Evolutionary conservation across 2,888 invertebrate species (phyloP), one percentile per base, ranked within the genome.

Genomic region (Adelognathus sp.): DNA sequence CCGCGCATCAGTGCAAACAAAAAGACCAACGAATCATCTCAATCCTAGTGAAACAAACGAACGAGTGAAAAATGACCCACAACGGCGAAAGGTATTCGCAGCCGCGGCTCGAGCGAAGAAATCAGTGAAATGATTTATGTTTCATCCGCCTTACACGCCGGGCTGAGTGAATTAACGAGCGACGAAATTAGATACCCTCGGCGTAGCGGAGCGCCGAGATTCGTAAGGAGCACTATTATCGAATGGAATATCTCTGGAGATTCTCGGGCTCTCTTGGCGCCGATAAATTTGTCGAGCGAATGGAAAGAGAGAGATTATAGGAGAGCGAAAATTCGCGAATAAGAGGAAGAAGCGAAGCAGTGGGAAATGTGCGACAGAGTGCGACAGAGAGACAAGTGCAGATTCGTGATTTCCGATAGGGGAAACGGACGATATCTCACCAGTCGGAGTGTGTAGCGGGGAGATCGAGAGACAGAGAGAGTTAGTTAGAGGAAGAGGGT

Each of bases 371-470:
- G 14, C 9, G 41, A 54, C 50, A 60, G 41, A 46, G 27, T 5
- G 18, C 9, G 60, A 21, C 14, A 11, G 56, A 56, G 64, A 44
- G 14, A 64, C 6, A 44, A 54, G 21, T 39, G 54, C 18, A 46
- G 74, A 75, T 67, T 61, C 54, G 46, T 63, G 60, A 76, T 73
- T 69, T 56, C 63, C 69, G 69, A 69, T 69, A 69, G 69, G 36
- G 69, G 72, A 78, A 73, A 50, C 58, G 41, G 69, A 56, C 61
- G 72, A 67, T 69, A 73, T 78, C 61, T 76, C 60, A 60, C 46
- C 70, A 72, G 44, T 60, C 52, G 46, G 39, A n/a, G n/a, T n/a
- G n/a, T n/a, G n/a, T n/a, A n/a, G n/a, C n/a, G n/a, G n/a, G n/a
- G n/a, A n/a, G n/a, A n/a, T n/a, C 16, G 46, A 52, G 36, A n/a